Base-by-base conservation (phyloP, 2,113 vertebrate species). In the Puntigrus tetrazona region DNA sequence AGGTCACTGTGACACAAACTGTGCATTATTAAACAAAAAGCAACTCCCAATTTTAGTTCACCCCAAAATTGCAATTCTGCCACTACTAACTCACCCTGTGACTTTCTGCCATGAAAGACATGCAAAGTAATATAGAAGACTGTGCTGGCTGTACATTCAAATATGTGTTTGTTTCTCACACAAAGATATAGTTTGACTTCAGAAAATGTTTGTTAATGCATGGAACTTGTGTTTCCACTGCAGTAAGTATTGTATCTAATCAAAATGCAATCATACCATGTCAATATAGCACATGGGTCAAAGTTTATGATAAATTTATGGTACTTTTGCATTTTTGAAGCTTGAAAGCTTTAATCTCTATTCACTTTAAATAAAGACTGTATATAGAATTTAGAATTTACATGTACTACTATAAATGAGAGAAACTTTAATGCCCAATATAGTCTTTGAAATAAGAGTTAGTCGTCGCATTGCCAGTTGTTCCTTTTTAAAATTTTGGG, bases 1-100 rank as follows among this genome's bases (percentile, higher is more conserved):
- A 52, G 45, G 84, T 83, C 80, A 83, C 47, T 31, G 81, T 82
- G 63, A 88, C 87, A 88, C 87, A 83, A 76, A 82, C 61, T 57
- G 38, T 67, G 41, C 72, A 31, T 65, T 57, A 83, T 87, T 78
- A 65, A 75, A 41, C n/a, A 9, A 69, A 81, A 78, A 81, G 47
- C 57, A 77, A 41, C 78, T 38, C 61, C 4, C 36, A 22, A 11
- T 65, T 65, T 65, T 31, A 65, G 61, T 65, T 65, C 5, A 65
- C 52, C 7, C 16, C 55, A 67, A 73, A 59, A 85, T 65, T 65
- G 31, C 31, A 31, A 65, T 69, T 38, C 5, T 38, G 65, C 34
- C 34, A n/a, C 10, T 4, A 22, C 20, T 50, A 9, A 50, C 73
- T 50, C 16, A 18, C 16, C 27, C 73, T 50, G n/a, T n/a, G 11